Conservation (phyloP, 2,113 vertebrate genomes). For the Blennius ocellaris region DNA sequence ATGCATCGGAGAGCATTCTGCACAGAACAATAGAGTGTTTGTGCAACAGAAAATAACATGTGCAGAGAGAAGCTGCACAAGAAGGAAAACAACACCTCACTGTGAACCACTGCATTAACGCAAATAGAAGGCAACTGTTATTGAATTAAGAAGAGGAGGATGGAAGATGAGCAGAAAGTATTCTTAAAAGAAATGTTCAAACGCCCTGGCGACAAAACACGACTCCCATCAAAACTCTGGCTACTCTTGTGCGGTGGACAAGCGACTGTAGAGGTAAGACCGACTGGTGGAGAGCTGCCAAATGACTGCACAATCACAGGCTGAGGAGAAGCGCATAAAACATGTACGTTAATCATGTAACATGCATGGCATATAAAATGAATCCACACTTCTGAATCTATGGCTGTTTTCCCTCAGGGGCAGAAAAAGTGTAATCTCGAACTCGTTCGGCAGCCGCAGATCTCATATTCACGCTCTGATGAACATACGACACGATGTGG, state of each 20-base stretch:
- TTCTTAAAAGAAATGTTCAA: background rate
- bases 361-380: slow-evolving; percentile 12
- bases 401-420: slow-evolving; percentile 12
- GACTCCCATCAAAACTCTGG: background rate
- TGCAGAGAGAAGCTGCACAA: slow-evolving; percentile 39
- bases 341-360: slow-evolving; percentile 23
- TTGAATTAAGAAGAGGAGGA: background rate
- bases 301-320: slow-evolving; percentile 62
- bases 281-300: slow-evolving; percentile 65
- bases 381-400: background rate
- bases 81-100: background rate
- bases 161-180: background rate
- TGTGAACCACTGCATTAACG: slow-evolving; percentile 36
- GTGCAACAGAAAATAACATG: slow-evolving; percentile 50
- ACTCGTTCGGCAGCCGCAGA: background rate
- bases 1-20: slow-evolving; percentile 29
- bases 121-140: slow-evolving; percentile 15
- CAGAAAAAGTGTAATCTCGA: background rate
- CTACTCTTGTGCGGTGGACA: slow-evolving; percentile 6
- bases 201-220: background rate
- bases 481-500: background rate
- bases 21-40: slow-evolving; percentile 45
- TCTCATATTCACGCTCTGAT: slow-evolving; percentile 22
- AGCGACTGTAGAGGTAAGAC: slow-evolving; percentile 26
- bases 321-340: slow-evolving; percentile 40